These are phyloP conservation scores for Menidia beryllina DNA, from an alignment of 2,113 vertebrate genomes.

Conservation along the genomic window DNA sequence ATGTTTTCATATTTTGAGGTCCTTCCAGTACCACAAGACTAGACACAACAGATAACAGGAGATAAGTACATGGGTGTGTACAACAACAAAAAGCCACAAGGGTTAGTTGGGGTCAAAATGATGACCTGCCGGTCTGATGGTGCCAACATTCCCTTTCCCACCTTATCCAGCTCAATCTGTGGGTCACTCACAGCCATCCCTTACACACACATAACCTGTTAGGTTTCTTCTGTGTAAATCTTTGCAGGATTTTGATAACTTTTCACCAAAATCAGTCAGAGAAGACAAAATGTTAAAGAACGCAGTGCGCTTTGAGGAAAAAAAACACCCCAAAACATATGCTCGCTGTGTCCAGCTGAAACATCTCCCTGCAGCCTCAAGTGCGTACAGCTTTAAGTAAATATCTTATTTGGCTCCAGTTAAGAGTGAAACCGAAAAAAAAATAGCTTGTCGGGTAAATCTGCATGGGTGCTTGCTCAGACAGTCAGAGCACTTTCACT, in stretches of 20 bases:
- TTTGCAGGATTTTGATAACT: conserved; percentile 8
- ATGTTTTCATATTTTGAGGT: conserved; percentile 20
- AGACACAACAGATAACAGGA: conserved; percentile 30
- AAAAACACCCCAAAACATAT: not conserved
- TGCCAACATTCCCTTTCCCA: conserved; percentile 55
- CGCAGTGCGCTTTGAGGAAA: not conserved
- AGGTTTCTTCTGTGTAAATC: conserved; percentile 20
- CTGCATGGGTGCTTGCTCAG: conserved; percentile 10
- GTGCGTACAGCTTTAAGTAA: not conserved
- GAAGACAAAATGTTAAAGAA: not conserved
- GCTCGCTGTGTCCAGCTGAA: not conserved
- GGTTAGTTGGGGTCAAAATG: conserved; percentile 66
- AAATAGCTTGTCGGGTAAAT: not conserved
- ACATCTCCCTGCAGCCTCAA: not conserved
- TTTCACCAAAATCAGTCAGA: not conserved
- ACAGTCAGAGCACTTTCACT: not conserved
- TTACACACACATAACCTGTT: conserved; percentile 23
- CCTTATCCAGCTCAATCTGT: conserved; percentile 33
- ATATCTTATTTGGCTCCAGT: not conserved
- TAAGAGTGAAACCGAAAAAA: conserved; percentile 1
- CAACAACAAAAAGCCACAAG: conserved; percentile 46
- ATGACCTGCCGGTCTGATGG: conserved; percentile 44
- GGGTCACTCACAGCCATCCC: conserved; percentile 37
- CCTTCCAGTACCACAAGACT: conserved; percentile 5
- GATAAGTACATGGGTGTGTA: conserved; percentile 57